Evolutionary conservation across 2,113 vertebrate genomes (phyloP).

Genomic region (Entosphenus tridentatus): DNA sequence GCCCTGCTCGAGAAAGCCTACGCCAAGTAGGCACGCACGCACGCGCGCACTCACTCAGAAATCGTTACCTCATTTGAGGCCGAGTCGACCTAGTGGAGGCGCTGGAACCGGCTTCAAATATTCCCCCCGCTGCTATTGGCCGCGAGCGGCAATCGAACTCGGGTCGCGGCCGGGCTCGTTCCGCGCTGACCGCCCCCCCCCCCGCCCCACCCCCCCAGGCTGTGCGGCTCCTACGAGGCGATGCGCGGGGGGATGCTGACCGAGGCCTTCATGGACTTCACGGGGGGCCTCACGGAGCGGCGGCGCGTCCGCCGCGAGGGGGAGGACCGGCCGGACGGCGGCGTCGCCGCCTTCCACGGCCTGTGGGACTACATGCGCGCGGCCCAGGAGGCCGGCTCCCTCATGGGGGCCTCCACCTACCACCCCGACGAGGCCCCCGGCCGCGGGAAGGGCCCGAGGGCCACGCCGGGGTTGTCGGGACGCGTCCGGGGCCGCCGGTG

Average conservation of each 20-base stretch:
- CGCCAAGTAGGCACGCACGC: neutral
- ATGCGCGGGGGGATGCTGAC: neutral
- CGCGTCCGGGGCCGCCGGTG: neutral
- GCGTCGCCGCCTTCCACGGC: no score
- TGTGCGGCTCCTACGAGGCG: constrained; percentile 1
- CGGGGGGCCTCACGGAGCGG: constrained; percentile 2
- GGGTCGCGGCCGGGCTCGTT: no score
- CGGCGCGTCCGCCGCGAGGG: neutral
- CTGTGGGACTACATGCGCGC: neutral
- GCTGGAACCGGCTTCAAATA: no score
- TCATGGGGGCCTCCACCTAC: constrained; percentile 6
- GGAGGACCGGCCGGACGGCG: neutral
- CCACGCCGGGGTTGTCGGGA: neutral
- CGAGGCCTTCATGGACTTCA: constrained; percentile 3
- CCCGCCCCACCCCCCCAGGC: neutral
- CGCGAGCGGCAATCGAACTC: no score
- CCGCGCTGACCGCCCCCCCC: no score
- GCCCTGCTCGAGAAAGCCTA: constrained; percentile 5
- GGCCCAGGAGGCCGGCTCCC: constrained; percentile 1
- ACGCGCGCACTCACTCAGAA: no score
- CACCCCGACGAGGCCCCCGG: neutral
- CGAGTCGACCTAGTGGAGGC: no score
- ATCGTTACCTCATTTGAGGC: no score
- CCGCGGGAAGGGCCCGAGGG: no score
- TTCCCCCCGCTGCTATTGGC: no score